Evolutionary conservation across 92 coral and sea anemone species (phyloP), one percentile per base, ranked within the genome.

Genomic region (Palythoa caribaeorum): DNA sequence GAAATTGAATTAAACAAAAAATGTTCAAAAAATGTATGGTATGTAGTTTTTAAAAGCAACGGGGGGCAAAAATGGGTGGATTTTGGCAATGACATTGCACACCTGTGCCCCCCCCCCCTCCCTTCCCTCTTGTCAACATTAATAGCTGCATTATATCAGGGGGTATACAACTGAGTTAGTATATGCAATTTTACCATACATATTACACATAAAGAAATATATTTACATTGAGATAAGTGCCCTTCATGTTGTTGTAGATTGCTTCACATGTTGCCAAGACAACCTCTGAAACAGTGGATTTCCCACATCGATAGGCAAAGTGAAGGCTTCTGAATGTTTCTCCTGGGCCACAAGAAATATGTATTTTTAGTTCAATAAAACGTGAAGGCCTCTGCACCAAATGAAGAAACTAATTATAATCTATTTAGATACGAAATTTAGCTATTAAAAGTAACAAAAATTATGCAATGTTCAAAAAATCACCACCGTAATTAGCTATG

Each of bases 261-360:
- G 85, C 89, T 84, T 84, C 52, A 63, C 79, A 62, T 62, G 92
- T 89, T 14, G 77, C 89, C 53, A 52, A 51, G 77, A 89, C 78
- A n/a, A 79, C 87, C 63, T 70, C 19, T 35, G 87, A 80, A 52
- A 88, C 62, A 9, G 90, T 88, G 77, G 88, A 53, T 76, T 89
- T 89, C 77, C 92, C 92, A 50, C 87, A 83, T 52, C 92, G 65
- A 83, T 17, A 89, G 54, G 80, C 85, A 78, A 77, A 90, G 38
- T 81, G 71, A 72, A 84, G 60, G 88, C 89, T 79, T 77, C 83
- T 62, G 71, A 90, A 85, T 48, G 78, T 52, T 69, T 89, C 87
- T 13, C 92, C 89, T 90, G 59, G 63, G 78, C 78, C 52, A 73
- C 17, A 40, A 73, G 54, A 74, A 39, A 74, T 70, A 10, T 70